Conservation (phyloP, 2,113 vertebrate genomes). For the Cheirogaleus medius region DNA sequence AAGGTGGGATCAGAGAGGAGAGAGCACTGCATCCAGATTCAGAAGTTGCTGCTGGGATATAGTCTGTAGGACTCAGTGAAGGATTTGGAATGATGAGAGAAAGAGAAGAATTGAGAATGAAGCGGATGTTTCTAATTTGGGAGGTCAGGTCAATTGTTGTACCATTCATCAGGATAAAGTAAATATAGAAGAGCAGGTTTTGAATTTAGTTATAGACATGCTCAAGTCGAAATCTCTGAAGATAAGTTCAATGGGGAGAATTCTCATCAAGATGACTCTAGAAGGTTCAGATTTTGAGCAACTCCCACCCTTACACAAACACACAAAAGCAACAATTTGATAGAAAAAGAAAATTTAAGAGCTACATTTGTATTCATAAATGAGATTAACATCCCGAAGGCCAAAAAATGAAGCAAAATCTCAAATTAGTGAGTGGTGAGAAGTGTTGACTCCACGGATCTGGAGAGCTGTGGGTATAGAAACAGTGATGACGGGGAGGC, state of each 20-base stretch:
- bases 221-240: slow-evolving; percentile 22
- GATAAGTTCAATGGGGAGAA: neutral
- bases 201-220: neutral
- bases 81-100: neutral
- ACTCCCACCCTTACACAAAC: neutral
- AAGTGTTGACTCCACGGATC: neutral
- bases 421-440: neutral
- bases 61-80: neutral
- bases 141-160: neutral
- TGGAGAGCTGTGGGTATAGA: neutral
- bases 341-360: neutral
- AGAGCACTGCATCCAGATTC: neutral
- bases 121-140: neutral
- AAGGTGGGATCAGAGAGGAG: neutral
- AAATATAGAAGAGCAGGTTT: slow-evolving; percentile 1
- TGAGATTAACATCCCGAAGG: neutral
- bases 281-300: neutral
- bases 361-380: neutral
- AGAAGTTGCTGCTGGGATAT: neutral
- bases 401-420: neutral
- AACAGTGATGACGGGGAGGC: neutral
- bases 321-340: neutral
- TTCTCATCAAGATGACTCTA: neutral
- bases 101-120: neutral
- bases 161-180: neutral